Conservation (phyloP, 2,113 vertebrate species). For the Hippocampus mohnikei region DNA sequence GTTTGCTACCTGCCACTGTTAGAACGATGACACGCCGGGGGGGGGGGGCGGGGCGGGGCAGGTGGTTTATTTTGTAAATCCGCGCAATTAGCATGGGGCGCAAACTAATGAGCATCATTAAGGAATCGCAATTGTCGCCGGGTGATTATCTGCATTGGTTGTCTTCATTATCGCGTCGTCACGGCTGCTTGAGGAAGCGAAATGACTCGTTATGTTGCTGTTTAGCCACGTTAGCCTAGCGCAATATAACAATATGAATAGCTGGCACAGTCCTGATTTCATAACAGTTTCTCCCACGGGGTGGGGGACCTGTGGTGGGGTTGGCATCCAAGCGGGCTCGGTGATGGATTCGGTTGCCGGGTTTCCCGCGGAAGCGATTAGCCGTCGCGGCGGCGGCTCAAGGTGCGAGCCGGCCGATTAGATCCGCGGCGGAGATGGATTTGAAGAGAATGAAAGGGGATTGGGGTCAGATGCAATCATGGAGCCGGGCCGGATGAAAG, state of each 20-base stretch:
- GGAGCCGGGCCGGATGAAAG: constrained; percentile 47
- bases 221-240: neutral
- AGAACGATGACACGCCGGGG: neutral
- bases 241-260: neutral
- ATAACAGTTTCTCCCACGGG: neutral
- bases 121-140: constrained; percentile 1
- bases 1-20: neutral
- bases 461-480: constrained; percentile 60
- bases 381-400: constrained; percentile 8
- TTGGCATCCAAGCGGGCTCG: neutral
- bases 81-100: neutral
- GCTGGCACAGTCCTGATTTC: neutral
- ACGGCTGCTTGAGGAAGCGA: neutral
- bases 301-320: too few species aligned
- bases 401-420: constrained; percentile 48
- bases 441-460: constrained; percentile 55
- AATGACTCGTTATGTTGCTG: neutral
- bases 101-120: neutral
- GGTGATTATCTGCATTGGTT: neutral
- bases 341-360: neutral
- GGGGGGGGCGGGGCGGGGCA: too few species aligned
- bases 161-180: neutral
- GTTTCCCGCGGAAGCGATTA: constrained; percentile 2
- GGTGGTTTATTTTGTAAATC: neutral
- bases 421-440: constrained; percentile 42